phyloP scores from a whole-genome alignment of 2,797 vertebrate genomes.

The Agapornis canus region DNA sequence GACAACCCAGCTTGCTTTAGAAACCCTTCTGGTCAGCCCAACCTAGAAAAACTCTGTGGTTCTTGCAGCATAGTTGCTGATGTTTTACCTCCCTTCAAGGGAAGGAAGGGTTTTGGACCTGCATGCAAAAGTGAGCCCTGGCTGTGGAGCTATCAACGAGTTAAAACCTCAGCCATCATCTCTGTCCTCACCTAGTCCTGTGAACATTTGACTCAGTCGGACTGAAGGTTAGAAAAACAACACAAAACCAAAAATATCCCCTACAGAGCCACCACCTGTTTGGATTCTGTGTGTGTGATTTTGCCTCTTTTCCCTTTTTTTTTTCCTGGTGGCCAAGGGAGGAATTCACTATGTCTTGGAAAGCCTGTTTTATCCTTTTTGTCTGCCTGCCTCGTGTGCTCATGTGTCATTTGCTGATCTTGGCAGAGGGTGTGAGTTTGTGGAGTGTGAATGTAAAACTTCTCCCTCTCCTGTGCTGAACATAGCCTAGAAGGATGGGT shows the following conservation, averaged over 20 bases:
- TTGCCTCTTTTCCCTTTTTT: neutral
- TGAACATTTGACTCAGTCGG: neutral
- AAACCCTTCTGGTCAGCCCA: neutral
- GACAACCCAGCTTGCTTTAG: neutral
- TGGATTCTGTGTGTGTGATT: neutral
- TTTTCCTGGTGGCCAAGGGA: neutral
- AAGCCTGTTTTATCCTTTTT: neutral
- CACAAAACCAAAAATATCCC: accelerated
- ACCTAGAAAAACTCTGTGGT: neutral
- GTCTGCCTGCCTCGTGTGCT: neutral
- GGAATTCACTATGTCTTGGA: neutral
- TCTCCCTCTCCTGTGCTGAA: neutral
- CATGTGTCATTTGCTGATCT: neutral
- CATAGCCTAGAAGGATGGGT: neutral
- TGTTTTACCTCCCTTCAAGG: neutral
- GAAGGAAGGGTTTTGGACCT: neutral
- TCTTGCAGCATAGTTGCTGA: neutral
- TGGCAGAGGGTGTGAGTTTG: neutral
- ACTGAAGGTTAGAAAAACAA: neutral
- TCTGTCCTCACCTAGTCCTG: neutral
- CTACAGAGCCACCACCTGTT: neutral
- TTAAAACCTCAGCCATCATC: neutral
- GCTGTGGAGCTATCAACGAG: neutral
- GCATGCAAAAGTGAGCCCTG: neutral
- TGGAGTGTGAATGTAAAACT: neutral